Evolutionary conservation across 2,113 vertebrate genomes (phyloP), one percentile per base, ranked within the genome.

Genomic region (Garra rufa): DNA sequence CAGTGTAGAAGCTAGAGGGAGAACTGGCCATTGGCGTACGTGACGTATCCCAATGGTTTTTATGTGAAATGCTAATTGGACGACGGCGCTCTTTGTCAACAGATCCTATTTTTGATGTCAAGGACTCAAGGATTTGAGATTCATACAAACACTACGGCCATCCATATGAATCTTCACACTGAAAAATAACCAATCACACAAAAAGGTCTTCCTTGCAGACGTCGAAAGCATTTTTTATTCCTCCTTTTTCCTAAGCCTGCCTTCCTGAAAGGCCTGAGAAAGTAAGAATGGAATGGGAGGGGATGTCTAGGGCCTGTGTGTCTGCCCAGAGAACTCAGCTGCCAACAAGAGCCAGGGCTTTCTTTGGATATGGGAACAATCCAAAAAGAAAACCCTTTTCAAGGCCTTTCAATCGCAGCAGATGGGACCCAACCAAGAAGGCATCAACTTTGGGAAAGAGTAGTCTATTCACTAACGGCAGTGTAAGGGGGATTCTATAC

Each of bases 401-500:
- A 86, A 80, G 63, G 63, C 59, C 75, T 85, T 78, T 87, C 80
- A 83, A 48, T 85, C 11, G 50, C 71, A 88, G 85, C 82, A 86
- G 87, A 85, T 81, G 82, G 76, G 85, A 82, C 65, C 81, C 78
- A 82, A 84, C 59, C 74, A 82, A 82, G 85, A 86, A 77, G 73
- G 78, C 82, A 85, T 46, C 78, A 77, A 84, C 82, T 77, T 78
- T 59, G 28, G 57, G 26, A 74, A 65, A 80, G 80, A 41, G 81
- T 59, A 57, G 61, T 59, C 83, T 55, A 82, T 85, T 87, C 80
- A 85, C 30, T 14, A 48, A 48, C 17, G 46, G 52, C 82, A 19
- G 24, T 82, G 73, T 71, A 76, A 82, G 80, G 46, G 61, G 59
- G 59, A 38, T 77, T 86, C 70, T 34, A 41, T 65, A 44, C 74